Base-by-base conservation (phyloP, 2,888 invertebrate species). In the Drosophila buzzatii region DNA sequence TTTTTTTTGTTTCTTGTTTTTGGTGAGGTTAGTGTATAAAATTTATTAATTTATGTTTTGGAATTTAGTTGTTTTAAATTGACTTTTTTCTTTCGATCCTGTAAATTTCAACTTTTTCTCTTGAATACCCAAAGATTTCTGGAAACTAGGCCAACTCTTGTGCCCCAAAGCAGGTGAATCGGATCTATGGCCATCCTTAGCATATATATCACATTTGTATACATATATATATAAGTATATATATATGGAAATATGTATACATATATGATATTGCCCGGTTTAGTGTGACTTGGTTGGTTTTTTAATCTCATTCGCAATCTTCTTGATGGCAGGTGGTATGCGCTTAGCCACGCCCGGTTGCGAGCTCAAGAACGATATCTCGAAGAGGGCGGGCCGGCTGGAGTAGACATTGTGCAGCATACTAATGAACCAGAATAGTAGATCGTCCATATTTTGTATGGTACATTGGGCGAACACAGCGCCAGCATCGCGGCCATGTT, bases 381-480 rank as follows among this genome's bases (percentile, higher is more conserved):
- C 91, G 62, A 82, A 92, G 18, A 91, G 83, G 9, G 79, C 65
- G 6, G 91, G 91, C 5, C 89, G 85, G 45, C 91, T 91, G 16
- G 85, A 79, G 58, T 90, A 91, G 65, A 91, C 81, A 57, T 91
- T 85, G 45, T 82, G 81, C 20, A 88, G 77, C 91, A 91, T 91
- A 60, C 74, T 79, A 53, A 91, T 85, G 67, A 90, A 91, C 91
- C 91, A 91, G 51, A 81, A 73, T 20, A 83, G 73, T 53, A 91
- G 73, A 52, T 91, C 90, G 58, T 81, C 81, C 69, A 91, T 81
- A 58, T 90, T 73, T 18, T 81, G 73, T 7, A 89, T 68, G 12
- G 82, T 74, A 52, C 89, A 82, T 70, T 90, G 90, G 33, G 91
- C 91, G 35, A 91, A 88, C 1, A 91, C 90, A 27, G 91, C 92